These are phyloP conservation scores for Gallinago solitaria DNA, from an alignment of 2,797 vertebrate genomes.

Conservation along the genomic window DNA sequence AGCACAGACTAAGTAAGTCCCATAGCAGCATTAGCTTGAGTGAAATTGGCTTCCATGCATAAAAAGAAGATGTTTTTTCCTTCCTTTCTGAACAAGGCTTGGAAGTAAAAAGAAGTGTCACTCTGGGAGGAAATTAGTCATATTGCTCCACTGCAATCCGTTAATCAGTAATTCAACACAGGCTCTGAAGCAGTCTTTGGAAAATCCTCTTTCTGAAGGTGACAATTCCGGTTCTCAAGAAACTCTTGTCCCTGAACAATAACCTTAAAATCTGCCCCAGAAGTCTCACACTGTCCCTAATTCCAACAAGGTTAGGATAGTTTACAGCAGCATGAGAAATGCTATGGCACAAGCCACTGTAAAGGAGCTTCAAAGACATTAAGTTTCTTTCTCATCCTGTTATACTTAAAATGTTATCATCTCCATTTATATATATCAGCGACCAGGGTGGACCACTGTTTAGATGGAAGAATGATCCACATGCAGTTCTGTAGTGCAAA, in stretches of 20 bases:
- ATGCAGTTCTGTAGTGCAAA: neutral
- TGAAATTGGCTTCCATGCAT: neutral
- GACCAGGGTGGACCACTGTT: neutral
- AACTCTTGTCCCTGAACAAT: neutral
- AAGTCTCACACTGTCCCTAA: neutral
- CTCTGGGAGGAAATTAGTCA: neutral
- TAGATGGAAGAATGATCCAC: neutral
- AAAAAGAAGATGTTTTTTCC: neutral
- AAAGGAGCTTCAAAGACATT: neutral
- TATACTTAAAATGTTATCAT: neutral
- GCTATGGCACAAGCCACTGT: neutral
- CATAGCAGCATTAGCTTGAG: neutral
- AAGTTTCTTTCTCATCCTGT: neutral
- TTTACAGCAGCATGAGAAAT: neutral
- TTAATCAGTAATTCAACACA: neutral
- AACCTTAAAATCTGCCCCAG: neutral
- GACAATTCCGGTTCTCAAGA: neutral
- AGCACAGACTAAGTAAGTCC: neutral
- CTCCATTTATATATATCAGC: neutral
- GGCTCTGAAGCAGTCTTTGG: neutral
- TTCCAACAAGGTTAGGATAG: neutral
- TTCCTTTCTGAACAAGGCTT: neutral
- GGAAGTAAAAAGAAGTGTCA: neutral
- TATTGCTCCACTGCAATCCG: neutral
- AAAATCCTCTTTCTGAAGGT: neutral